Conservation (phyloP, 2,888 invertebrate species). For the Criorhina ranunculi region DNA sequence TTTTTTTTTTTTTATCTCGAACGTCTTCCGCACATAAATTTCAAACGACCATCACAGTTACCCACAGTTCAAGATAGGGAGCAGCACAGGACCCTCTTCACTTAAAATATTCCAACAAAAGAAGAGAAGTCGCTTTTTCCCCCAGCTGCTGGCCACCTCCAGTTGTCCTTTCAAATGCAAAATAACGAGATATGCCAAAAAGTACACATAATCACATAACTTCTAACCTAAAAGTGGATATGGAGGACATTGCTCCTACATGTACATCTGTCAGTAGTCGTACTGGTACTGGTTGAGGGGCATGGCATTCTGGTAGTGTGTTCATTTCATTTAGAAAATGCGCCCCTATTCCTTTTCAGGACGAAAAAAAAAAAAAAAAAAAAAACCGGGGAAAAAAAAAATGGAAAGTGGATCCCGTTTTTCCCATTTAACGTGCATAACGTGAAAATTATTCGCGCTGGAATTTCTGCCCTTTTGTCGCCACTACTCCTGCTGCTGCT, state of each 20-base stretch:
- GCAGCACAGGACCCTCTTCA: neutral
- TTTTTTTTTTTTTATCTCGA: constrained; percentile 4
- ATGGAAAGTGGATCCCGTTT: constrained; percentile 27
- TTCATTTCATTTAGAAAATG: constrained; percentile 41
- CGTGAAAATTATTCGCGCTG: constrained; percentile 68
- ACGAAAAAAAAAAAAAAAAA: constrained; percentile 16
- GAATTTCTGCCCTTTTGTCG: constrained; percentile 30
- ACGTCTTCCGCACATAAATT: constrained; percentile 24
- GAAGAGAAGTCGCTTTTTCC: neutral
- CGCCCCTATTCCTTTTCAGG: neutral
- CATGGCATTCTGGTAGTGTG: neutral
- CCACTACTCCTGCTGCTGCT: constrained; percentile 16
- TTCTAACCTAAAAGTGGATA: constrained; percentile 62
- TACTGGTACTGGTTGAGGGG: neutral
- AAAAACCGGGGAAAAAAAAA: constrained; percentile 32
- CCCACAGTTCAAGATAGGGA: neutral
- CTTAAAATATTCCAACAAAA: constrained; percentile 23
- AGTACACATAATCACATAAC: constrained; percentile 72
- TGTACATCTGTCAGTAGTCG: constrained; percentile 47
- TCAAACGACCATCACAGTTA: constrained; percentile 26
- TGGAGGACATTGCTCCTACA: constrained; percentile 63
- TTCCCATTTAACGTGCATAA: constrained; percentile 64
- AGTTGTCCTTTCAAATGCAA: constrained; percentile 62
- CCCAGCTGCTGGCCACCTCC: neutral
- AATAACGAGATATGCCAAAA: constrained; percentile 66